These are phyloP conservation scores for Choristoneura fumiferana DNA, from an alignment of 1,140 invertebrate genomes.

Conservation along the genomic window DNA sequence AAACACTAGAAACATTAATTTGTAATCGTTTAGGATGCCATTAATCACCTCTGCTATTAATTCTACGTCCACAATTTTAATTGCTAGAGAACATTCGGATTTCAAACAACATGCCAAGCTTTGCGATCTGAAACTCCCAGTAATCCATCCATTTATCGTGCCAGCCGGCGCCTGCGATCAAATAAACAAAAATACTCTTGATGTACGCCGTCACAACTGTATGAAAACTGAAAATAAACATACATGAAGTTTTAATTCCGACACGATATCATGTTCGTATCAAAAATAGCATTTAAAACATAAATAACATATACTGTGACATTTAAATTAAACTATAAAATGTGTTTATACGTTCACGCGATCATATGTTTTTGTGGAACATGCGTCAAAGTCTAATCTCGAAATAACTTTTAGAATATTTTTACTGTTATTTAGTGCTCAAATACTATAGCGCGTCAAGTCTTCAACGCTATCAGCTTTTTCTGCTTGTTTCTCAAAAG, in stretches of 20 bases:
- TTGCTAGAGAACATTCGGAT: too few relatives aligned
- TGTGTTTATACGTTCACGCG: not conserved
- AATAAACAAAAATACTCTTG: too few relatives aligned
- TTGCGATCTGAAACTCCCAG: too few relatives aligned
- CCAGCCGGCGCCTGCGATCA: too few relatives aligned
- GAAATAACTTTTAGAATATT: not conserved
- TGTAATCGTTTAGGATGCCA: too few relatives aligned
- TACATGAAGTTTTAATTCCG: not conserved
- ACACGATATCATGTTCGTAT: constrained; percentile 13
- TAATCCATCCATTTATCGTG: too few relatives aligned
- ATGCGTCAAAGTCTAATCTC: not conserved
- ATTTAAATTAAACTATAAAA: constrained; percentile 11
- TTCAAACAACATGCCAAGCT: too few relatives aligned
- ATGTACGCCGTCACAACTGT: too few relatives aligned
- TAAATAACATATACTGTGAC: constrained; percentile 6
- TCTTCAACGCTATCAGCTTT: not conserved
- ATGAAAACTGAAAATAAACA: not conserved
- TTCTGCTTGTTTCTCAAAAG: not conserved
- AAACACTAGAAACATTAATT: too few relatives aligned
- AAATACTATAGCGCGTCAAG: not conserved
- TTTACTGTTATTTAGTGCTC: not conserved
- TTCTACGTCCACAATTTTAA: too few relatives aligned
- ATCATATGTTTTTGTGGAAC: not conserved
- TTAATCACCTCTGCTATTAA: too few relatives aligned
- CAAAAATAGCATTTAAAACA: constrained; percentile 5